These are phyloP conservation scores for Teleiodes luculella DNA, from an alignment of 2,888 invertebrate species.

Conservation along the genomic window DNA sequence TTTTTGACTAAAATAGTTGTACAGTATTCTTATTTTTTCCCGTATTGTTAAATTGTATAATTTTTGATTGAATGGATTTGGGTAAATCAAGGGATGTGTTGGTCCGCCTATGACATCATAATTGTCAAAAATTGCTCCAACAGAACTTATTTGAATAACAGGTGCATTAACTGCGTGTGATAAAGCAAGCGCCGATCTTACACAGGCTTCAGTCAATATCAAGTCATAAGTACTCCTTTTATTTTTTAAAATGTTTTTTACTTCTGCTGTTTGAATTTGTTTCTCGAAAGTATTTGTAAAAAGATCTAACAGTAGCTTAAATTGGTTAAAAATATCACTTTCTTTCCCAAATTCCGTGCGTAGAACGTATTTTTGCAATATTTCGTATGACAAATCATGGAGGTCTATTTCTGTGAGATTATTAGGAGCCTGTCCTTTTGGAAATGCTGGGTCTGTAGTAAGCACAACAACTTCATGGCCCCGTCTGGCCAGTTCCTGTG, in stretches of 20 bases:
- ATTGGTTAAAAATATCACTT: conserved; percentile 12
- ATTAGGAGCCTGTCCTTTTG: conserved; percentile 30
- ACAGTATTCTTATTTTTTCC: conserved; percentile 36
- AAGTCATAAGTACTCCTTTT: conserved; percentile 30
- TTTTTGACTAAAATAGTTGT: conserved; percentile 22
- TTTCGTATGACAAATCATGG: conserved; percentile 39
- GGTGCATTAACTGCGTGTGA: conserved; percentile 41
- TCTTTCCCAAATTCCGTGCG: conserved; percentile 19
- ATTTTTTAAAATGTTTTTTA: neutral
- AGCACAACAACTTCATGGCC: conserved; percentile 52
- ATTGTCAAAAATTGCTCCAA: conserved; percentile 26
- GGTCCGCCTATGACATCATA: conserved; percentile 36
- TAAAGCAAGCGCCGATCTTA: conserved; percentile 25
- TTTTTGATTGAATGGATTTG: conserved; percentile 24
- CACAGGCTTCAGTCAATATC: conserved; percentile 37
- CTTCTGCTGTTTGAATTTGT: neutral
- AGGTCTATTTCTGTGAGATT: conserved; percentile 63
- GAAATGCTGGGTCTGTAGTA: conserved; percentile 36
- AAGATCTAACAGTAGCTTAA: neutral
- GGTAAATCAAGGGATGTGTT: conserved; percentile 40
- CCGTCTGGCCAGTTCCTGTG: conserved; percentile 51
- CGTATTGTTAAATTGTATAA: conserved; percentile 34
- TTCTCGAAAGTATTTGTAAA: neutral
- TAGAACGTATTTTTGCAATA: conserved; percentile 22
- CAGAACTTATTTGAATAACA: conserved; percentile 42